Percentiles rank a stretch among this genome's conserved stretches.
Evolutionary conservation across 2,797 vertebrate genomes (phyloP).

Genomic region (Onychomys leucogaster): DNA sequence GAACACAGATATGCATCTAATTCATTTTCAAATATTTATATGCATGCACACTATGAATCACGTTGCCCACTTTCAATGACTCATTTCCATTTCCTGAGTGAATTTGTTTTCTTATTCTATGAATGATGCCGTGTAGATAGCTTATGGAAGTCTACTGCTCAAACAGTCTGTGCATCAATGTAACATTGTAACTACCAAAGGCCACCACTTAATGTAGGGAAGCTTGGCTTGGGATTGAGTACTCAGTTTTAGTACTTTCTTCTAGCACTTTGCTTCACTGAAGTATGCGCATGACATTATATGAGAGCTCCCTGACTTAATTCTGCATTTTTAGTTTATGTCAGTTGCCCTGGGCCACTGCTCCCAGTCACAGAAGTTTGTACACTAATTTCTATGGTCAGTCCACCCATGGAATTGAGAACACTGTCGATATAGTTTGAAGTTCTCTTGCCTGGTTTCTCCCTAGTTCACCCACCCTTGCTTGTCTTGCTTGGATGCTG

Average conservation of each 20-base stretch:
- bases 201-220: neutral
- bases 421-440: neutral
- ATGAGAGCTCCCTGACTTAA: no score
- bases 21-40: slow-evolving; percentile 55
- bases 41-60: neutral
- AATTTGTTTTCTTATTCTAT: slow-evolving; percentile 36
- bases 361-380: slow-evolving; percentile 5
- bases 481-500: neutral
- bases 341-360: neutral
- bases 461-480: neutral
- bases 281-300: neutral
- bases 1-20: neutral
- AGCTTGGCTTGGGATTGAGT: no score
- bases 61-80: neutral
- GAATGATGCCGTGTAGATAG: neutral
- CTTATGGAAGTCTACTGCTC: neutral
- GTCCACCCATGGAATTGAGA: neutral
- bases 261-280: neutral
- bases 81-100: slow-evolving; percentile 18
- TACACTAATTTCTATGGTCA: neutral
- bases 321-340: neutral
- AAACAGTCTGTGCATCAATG: neutral
- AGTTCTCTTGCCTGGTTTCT: neutral
- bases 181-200: neutral
- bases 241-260: neutral